A percentile compares a stretch with the other conserved stretches of the same genome.
Conservation (phyloP, 2,113 vertebrate genomes). For the Limanda limanda region DNA sequence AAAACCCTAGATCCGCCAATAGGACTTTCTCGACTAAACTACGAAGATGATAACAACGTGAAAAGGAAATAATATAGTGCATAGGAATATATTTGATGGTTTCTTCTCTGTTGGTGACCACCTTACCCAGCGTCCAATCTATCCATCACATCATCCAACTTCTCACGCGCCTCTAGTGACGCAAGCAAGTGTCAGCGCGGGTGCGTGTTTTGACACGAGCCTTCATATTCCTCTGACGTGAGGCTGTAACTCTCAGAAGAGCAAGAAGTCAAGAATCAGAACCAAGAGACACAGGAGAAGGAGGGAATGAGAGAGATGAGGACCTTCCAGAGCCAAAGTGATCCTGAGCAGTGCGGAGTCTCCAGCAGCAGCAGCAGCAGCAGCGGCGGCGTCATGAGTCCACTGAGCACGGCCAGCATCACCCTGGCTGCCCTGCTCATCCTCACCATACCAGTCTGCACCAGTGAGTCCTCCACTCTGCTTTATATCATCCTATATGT, state of each 20-base stretch:
- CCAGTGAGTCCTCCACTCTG: slow-evolving; percentile 62
- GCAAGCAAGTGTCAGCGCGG: slow-evolving; percentile 54
- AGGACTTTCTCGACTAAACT: too few species aligned
- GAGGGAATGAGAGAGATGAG: slow-evolving; percentile 57
- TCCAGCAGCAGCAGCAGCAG: slow-evolving; percentile 32
- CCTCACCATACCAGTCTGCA: slow-evolving; percentile 70
- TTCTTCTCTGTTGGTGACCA: too few species aligned
- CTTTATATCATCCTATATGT: not conserved
- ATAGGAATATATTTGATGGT: too few species aligned
- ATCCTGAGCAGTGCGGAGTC: slow-evolving; percentile 55
- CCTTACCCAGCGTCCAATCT: too few species aligned
- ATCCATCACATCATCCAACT: slow-evolving; percentile 2
- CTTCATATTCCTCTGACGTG: slow-evolving; percentile 69
- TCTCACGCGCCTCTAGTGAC: slow-evolving; percentile 60
- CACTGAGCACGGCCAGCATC: slow-evolving; percentile 66
- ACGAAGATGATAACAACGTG: too few species aligned
- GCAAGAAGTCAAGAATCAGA: slow-evolving; percentile 34
- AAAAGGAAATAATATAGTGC: too few species aligned
- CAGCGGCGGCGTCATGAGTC: slow-evolving; percentile 58
- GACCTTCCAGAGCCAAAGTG: slow-evolving; percentile 63
- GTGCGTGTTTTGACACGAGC: slow-evolving; percentile 36
- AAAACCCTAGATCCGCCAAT: too few species aligned
- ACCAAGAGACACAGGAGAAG: not conserved
- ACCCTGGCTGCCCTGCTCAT: slow-evolving; percentile 73
- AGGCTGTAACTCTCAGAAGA: slow-evolving; percentile 59